Percentiles rank a stretch among this genome's conserved stretches.
These are phyloP conservation scores for Pediacus dermestoides DNA, from an alignment of 2,888 invertebrate species.

Conservation along the genomic window DNA sequence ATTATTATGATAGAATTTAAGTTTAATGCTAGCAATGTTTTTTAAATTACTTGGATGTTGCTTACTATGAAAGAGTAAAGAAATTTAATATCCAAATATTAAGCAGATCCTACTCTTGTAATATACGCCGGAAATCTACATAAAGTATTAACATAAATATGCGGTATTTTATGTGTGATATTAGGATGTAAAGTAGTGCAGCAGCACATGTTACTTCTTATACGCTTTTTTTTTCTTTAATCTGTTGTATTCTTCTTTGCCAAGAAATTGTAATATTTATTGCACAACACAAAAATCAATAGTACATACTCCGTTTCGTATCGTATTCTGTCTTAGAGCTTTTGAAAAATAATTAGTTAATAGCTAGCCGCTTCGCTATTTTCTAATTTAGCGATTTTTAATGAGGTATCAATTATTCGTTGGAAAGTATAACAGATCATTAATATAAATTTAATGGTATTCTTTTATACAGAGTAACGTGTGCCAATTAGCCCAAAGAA, in stretches of 20 bases:
- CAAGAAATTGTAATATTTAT: no score
- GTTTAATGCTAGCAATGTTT: neutral
- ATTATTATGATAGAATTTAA: slow-evolving; percentile 15
- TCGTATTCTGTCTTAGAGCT: no score
- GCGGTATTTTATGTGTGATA: slow-evolving; percentile 31
- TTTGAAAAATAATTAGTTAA: no score
- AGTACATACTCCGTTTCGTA: no score
- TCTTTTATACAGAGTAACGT: no score
- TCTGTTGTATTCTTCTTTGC: neutral
- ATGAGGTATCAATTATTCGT: no score
- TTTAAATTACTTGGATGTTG: neutral
- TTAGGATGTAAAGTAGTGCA: slow-evolving; percentile 31
- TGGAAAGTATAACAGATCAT: no score
- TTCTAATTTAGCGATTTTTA: no score
- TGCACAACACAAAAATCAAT: no score
- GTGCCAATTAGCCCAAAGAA: no score
- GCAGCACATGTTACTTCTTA: slow-evolving; percentile 32
- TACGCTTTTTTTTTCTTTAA: neutral
- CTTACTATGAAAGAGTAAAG: slow-evolving; percentile 10
- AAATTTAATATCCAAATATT: slow-evolving; percentile 36
- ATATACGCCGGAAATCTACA: slow-evolving; percentile 29
- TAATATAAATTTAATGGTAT: no score
- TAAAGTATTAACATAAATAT: slow-evolving; percentile 35
- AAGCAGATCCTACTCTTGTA: slow-evolving; percentile 29
- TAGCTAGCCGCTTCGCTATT: no score